These are phyloP conservation scores for Julus scandinavius DNA, from an alignment of 2,888 invertebrate species.

Conservation along the genomic window DNA sequence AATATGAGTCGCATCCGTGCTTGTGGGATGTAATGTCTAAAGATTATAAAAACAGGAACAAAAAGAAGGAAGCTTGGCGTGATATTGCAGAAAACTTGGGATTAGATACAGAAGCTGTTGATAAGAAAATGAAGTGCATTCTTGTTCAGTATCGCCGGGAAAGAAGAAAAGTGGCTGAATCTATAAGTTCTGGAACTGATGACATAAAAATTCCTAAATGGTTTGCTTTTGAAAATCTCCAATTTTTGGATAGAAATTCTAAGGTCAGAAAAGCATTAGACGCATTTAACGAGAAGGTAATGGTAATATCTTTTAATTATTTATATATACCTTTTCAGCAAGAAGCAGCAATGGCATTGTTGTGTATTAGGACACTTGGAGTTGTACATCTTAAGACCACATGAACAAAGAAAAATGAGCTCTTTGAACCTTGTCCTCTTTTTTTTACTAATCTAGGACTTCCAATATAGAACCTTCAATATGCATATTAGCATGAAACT, in stretches of 20 bases:
- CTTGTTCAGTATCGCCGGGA: neutral
- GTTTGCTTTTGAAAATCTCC: neutral
- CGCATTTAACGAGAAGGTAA: neutral
- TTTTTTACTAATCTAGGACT: too few species aligned
- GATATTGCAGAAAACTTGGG: neutral
- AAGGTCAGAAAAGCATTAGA: neutral
- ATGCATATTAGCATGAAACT: too few species aligned
- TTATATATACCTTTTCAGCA: neutral
- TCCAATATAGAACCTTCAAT: too few species aligned
- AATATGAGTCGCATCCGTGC: neutral
- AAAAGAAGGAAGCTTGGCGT: neutral
- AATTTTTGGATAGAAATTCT: neutral
- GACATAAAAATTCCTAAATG: neutral
- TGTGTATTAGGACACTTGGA: neutral
- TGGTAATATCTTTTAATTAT: neutral
- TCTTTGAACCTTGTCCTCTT: too few species aligned
- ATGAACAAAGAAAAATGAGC: too few species aligned
- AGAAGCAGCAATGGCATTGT: neutral
- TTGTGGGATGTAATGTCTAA: neutral
- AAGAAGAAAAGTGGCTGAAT: neutral
- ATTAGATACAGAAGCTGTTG: neutral
- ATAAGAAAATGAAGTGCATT: neutral
- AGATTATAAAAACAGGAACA: neutral
- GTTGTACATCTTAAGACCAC: too few species aligned
- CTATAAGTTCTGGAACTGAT: neutral